Evolutionary conservation across 2,797 vertebrate species (phyloP), one percentile per base, ranked within the genome.

Genomic region (Pelobates cultripes): DNA sequence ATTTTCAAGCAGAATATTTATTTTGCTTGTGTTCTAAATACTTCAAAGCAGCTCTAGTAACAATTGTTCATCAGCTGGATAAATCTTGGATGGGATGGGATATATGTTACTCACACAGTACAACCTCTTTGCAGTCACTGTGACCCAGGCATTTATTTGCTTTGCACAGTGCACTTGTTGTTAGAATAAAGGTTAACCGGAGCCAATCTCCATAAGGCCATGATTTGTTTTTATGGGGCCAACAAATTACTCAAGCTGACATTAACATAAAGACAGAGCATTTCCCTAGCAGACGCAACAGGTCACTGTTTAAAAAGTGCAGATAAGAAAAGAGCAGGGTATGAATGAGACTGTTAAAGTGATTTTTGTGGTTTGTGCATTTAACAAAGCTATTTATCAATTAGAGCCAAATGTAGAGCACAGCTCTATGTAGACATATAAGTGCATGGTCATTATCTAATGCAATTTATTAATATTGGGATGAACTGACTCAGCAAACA

Each of bases 311-410:
- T 17, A 42, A 43, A 6, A 63, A 43, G 43, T 60, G 40, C 28
- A 78, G 81, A 78, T 78, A 83, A 78, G 76, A 55, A 45, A 63
- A 83, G 44, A 70, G 64, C 43, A 74, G 61, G 28, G 45, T 8
- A 28, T 9, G 28, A 57, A 66, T 15, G 15, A 73, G 75, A 73
- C 63, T n/a, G n/a, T n/a, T n/a, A n/a, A 73, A 73, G 75, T 43
- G 61, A 43, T 78, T 70, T 83, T 61, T 83, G 70, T 78, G 43
- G 17, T 69, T 43, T 73, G 63, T 73, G 61, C 41, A 6, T 51
- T 10, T 51, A 51, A 51, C 2, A 51, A 51, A 51, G 47, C 47
- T 72, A 42, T 70, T 77, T 55, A 64, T 63, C 67, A 41, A 51
- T 42, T 66, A 75, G 66, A 51, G 66, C 66, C 53, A 63, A 28